Base-by-base conservation (phyloP, 2,888 invertebrate genomes). In the Lasioglossum pauxillum region DNA sequence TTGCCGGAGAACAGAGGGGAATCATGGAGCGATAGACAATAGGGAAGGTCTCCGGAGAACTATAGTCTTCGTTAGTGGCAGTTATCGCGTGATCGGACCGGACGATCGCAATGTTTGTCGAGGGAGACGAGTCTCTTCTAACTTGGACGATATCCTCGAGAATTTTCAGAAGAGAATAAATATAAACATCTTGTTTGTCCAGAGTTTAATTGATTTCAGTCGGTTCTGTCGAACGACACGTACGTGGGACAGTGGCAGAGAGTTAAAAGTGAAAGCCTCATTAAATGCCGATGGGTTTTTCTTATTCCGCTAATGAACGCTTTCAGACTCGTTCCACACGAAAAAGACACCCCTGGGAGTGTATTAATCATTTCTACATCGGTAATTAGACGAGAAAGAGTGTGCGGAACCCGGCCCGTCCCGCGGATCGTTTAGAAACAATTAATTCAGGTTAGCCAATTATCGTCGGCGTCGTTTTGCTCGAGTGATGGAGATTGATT, bases 401-500 rank as follows among this genome's bases (percentile, higher is more conserved):
- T n/a, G 77, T 44, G n/a, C 23, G 3, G 10, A 57, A n/a, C n/a
- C 10, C 1, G 23, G 67, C 2, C 35, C 16, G 44, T 16, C 27
- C 19, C 10, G 38, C 31, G 16, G 31, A 72, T 73, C 80, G 64
- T 81, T 88, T 75, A 67, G 83, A 78, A 77, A 84, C 75, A 80
- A 83, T 86, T 89, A 89, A 79, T 86, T 85, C 78, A 14, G 41
- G 38, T 35, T n/a, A 76, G 60, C 67, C 79, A 87, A 90, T 89
- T 86, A 86, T 84, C 80, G 71, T 73, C 12, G 69, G 44, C 73
- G 82, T 75, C 41, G 49, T 80, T 82, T 23, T 10, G 64, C 3
- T 12, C 27, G 76, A 86, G 72, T 78, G 83, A 90, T 86, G 84
- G 60, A 83, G 90, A 89, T 90, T 85, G 88, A 90, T 90, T 84